Conservation (phyloP, 2,113 vertebrate genomes). For the Pleuronectes platessa region DNA sequence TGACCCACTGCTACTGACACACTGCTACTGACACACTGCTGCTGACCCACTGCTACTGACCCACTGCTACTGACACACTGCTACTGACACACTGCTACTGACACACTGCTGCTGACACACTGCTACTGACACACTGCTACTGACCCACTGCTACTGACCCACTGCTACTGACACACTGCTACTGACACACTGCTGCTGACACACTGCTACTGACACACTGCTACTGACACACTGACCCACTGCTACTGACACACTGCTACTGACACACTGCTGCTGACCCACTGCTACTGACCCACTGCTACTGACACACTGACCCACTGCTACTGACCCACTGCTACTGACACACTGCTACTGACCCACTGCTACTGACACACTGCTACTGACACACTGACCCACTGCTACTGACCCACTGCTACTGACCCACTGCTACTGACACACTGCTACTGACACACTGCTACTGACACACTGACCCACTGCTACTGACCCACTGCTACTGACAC, state of each 20-base stretch:
- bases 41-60: background rate
- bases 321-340: background rate
- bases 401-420: no score
- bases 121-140: slow-evolving; percentile 49
- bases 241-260: background rate
- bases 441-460: background rate
- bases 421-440: slow-evolving; percentile 58
- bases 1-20: slow-evolving; percentile 67
- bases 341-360: background rate
- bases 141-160: background rate
- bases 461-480: no score
- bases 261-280: no score
- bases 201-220: slow-evolving; percentile 49
- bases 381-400: no score
- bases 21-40: no score
- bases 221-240: background rate
- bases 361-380: background rate
- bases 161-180: background rate
- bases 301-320: no score
- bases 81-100: no score
- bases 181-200: no score
- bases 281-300: no score
- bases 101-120: no score
- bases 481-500: background rate
- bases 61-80: no score